Base-by-base conservation (phyloP, 2,888 invertebrate species). In the Halocaridina rubra region DNA sequence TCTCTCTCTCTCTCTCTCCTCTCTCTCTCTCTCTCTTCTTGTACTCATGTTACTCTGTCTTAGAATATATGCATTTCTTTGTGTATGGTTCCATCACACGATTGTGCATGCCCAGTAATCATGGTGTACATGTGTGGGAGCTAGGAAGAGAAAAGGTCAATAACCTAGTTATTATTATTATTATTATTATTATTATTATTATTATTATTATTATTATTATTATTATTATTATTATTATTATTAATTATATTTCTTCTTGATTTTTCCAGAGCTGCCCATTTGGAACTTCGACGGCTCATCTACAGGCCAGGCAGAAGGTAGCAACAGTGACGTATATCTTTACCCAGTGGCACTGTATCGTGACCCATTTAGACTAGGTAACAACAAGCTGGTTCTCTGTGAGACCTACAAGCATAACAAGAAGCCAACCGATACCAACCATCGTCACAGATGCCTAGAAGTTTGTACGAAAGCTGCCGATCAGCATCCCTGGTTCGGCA, bases 401-500 rank as follows among this genome's bases (percentile, higher is more conserved):
- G 97, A 97, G 89, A 96, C 97, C 0, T 96, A 94, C 80, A 84
- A 86, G 27, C 80, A 86, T 61, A 85, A 86, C 57, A 86, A 88
- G 69, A 79, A 84, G 74, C 88, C 86, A 8, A 85, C 86, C 89
- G 89, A 89, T 61, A 90, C 92, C 74, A 93, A 93, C 90, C 90
- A 91, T 75, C 90, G 93, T 77, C 88, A 89, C 33, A 89, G 90
- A 0, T 92, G 92, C 88, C 88, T 89, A 7, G 90, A 91, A 80
- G 91, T 90, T 30, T 88, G 88, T 53, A 94, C 94, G 88, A 93
- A 94, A 88, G 94, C 94, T 80, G 93, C 93, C 82, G 94, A 94
- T 33, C 92, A 94, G 8, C 94, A 94, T 89, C 97, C 97, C 0
- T 97, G 97, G 97, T 97, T 97, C 90, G 97, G 97, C 3, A 96